Percentiles rank a stretch among this genome's conserved stretches.
Conservation (phyloP, 2,797 vertebrate species). For the Varecia variegata region DNA sequence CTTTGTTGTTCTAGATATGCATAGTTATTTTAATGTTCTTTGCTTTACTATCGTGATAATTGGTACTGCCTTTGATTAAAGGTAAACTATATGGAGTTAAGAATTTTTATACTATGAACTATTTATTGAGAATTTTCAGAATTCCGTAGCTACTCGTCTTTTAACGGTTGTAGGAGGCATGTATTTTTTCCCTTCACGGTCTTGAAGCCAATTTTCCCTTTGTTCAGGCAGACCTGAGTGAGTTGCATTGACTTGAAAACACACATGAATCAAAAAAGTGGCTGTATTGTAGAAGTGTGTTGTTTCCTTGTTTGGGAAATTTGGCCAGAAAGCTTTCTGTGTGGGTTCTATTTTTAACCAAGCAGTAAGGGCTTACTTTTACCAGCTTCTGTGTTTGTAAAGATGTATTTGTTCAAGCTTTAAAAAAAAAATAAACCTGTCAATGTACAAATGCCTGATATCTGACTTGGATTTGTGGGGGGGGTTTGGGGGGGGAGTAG, state of each 20-base stretch:
- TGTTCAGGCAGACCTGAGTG: conserved; percentile 70
- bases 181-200: conserved; percentile 19
- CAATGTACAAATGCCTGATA: conserved; percentile 54
- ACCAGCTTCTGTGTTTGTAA: conserved; percentile 75
- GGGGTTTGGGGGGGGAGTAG: rapidly evolving
- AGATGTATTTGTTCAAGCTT: conserved; percentile 78
- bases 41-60: conserved; percentile 52
- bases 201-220: not conserved
- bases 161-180: conserved; percentile 18
- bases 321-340: conserved; percentile 63
- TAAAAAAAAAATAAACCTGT: conserved; percentile 79
- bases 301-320: conserved; percentile 54
- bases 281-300: conserved; percentile 7
- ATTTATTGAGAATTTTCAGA: conserved; percentile 71
- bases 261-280: conserved; percentile 24
- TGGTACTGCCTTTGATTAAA: conserved; percentile 19
- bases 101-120: conserved; percentile 49
- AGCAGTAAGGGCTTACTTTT: conserved; percentile 78
- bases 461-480: not conserved
- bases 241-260: conserved; percentile 76
- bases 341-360: conserved; percentile 76
- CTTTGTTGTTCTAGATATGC: conserved; percentile 76
- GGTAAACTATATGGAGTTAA: conserved; percentile 37
- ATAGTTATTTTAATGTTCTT: conserved; percentile 52
- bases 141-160: conserved; percentile 34